Conservation (phyloP, 2,113 vertebrate genomes). For the Ammodytes marinus region DNA sequence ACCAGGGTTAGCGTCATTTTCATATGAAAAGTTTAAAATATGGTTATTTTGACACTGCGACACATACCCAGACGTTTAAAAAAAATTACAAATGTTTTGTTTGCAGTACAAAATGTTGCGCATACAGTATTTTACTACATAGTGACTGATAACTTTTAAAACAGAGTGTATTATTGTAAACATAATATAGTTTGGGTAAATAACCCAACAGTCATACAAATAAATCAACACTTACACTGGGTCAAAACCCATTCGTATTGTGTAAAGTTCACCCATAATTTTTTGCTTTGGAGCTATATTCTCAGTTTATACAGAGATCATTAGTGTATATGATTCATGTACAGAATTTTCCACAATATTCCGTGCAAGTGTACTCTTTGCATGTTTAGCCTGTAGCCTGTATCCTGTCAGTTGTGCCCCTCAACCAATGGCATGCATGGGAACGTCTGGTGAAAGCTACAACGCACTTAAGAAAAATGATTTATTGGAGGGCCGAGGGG, state of each 20-base stretch:
- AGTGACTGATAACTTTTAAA: neutral
- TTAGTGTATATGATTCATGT: neutral
- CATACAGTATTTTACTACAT: neutral
- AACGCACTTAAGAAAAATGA: constrained; percentile 12
- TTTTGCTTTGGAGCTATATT: neutral
- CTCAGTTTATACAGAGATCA: neutral
- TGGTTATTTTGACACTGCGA: neutral
- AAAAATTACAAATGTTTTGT: neutral
- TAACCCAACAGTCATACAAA: neutral
- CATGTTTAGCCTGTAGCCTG: neutral
- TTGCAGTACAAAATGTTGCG: neutral
- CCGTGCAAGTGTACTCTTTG: neutral
- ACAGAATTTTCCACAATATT: constrained; percentile 1
- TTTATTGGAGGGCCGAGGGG: constrained; percentile 39
- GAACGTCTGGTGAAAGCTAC: constrained; percentile 40
- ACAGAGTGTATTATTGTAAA: neutral
- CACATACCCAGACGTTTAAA: neutral
- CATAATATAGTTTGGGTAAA: neutral
- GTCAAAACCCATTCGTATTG: neutral
- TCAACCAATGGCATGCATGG: constrained; percentile 26
- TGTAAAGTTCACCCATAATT: neutral
- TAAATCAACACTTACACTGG: neutral
- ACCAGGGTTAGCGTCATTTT: neutral
- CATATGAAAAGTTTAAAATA: neutral
- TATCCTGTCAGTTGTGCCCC: constrained; percentile 25